These are phyloP conservation scores for Xestia rhomboidea DNA, from an alignment of 2,888 invertebrate species.

Conservation along the genomic window DNA sequence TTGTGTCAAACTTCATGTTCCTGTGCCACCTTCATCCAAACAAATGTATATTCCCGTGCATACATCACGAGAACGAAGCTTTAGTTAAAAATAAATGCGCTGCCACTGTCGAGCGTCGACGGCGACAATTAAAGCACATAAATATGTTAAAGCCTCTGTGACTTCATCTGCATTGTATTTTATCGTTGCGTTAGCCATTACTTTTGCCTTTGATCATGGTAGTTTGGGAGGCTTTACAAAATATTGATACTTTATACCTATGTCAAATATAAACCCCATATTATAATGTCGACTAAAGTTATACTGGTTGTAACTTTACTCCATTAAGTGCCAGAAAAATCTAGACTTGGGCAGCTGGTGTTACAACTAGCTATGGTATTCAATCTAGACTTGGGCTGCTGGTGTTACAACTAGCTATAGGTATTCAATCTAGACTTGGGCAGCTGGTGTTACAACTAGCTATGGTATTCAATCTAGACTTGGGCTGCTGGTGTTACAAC, in stretches of 20 bases:
- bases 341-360: no score
- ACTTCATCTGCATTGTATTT: slow-evolving; percentile 49
- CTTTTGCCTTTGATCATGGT: background rate
- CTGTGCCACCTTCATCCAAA: background rate
- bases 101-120: slow-evolving; percentile 3
- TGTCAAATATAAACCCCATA: background rate
- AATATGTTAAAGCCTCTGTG: slow-evolving; percentile 37
- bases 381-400: no score
- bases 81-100: slow-evolving; percentile 26
- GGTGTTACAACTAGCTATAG: no score
- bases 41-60: background rate
- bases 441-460: no score
- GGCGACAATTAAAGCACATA: slow-evolving; percentile 35
- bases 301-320: background rate
- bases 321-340: background rate
- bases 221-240: background rate
- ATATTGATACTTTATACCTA: background rate
- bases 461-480: no score
- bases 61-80: slow-evolving; percentile 4
- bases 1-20: background rate
- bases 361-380: no score
- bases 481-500: no score
- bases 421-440: no score
- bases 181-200: slow-evolving; percentile 32
- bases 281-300: background rate